Evolutionary conservation across 2,797 vertebrate species (phyloP), one percentile per base, ranked within the genome.

Genomic region (Epinephelus coioides): DNA sequence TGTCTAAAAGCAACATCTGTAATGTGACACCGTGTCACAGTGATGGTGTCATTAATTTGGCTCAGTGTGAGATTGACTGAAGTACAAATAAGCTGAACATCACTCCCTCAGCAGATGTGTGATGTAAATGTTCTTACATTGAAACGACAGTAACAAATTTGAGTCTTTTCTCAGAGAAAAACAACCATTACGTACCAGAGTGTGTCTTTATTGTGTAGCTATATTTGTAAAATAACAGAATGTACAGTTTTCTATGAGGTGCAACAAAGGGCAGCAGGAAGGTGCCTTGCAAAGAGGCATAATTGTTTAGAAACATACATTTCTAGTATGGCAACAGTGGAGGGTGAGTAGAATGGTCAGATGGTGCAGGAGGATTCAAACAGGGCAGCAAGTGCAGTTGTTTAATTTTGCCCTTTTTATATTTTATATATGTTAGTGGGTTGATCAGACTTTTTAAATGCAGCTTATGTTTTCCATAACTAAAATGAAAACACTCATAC

Each of bases 261-360:
- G 25, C 4, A 74, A 72, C 66, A 76, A 82, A 73, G 69, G 59
- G 75, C 62, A 85, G 49, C 74, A 67, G 76, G 70, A 69, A 69
- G 65, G 57, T 47, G 54, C 46, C 64, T 59, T 68, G 51, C 69
- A 59, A 27, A 23, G 50, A 81, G 61, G 27, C 72, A 46, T 34
- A 17, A 90, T 87, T 86, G 82, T 87, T 76, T 89, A 81, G 79
- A 83, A 89, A 91, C 81, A 64, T 74, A 43, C 34, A 49, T 69
- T 56, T 78, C 27, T 34, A 74, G 78, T 72, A 78, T 68, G 44
- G 69, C 67, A 63, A 54, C 71, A 25, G 59, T 49, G 61, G 44
- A 44, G 51, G 62, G 34, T 8, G 15, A 40, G 38, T 43, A 83
- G 59, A 46, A 30, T 63, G 54, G 47, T 78, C 21, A 55, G 46